phyloP scores from a whole-genome alignment of 2,888 invertebrate genomes.

The Polydrusus cervinus region DNA sequence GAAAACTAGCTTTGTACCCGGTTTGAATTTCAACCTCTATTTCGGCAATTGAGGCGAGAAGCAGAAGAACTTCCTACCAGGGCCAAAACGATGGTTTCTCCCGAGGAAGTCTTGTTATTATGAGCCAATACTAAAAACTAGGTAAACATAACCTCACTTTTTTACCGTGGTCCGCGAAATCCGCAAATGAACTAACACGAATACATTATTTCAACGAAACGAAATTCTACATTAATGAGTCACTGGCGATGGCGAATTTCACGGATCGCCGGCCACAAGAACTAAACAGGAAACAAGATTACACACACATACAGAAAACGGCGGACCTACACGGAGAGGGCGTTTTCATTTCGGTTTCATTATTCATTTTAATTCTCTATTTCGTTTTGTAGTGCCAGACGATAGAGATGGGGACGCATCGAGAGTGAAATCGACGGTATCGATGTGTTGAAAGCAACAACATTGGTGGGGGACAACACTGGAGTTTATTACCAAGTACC shows the following conservation, averaged over 20 bases:
- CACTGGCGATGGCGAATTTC: constrained; percentile 24
- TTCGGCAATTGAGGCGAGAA: neutral
- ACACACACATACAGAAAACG: constrained; percentile 24
- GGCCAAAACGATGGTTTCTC: no score
- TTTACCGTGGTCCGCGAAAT: constrained; percentile 22
- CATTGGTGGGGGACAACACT: neutral
- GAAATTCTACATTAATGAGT: constrained; percentile 18
- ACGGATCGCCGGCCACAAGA: constrained; percentile 20
- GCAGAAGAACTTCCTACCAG: no score
- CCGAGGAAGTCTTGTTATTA: neutral
- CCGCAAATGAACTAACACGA: constrained; percentile 26
- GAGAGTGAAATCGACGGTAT: neutral
- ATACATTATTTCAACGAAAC: constrained; percentile 16
- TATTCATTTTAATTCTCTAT: constrained; percentile 31
- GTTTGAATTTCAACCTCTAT: neutral
- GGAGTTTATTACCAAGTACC: no score
- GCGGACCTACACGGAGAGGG: constrained; percentile 33
- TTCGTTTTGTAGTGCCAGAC: constrained; percentile 29
- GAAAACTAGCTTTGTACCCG: neutral
- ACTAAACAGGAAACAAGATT: constrained; percentile 23
- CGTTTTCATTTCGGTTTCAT: constrained; percentile 37
- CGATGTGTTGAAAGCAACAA: neutral
- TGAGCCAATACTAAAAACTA: neutral
- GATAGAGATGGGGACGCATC: neutral
- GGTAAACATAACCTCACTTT: constrained; percentile 46